Conservation (phyloP, 2,888 invertebrate genomes). For the Neria commutata region DNA sequence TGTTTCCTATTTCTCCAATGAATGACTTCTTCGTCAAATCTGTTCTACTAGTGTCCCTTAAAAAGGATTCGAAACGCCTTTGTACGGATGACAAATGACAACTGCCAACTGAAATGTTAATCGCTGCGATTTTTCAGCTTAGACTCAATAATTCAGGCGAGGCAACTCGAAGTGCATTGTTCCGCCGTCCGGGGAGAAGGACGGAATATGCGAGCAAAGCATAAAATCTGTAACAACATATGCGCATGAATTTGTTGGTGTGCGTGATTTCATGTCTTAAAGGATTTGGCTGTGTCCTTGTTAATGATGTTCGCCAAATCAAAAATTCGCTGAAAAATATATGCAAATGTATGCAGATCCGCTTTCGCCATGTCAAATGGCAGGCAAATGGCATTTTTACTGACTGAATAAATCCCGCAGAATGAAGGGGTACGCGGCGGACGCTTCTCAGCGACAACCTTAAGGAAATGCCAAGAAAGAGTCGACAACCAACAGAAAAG, state of each 20-base stretch:
- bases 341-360: slow-evolving; percentile 60
- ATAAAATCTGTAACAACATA: no score
- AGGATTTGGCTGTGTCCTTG: slow-evolving; percentile 53
- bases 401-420: no score
- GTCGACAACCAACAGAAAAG: slow-evolving; percentile 36
- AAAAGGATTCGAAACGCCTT: slow-evolving; percentile 9
- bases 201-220: neutral
- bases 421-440: no score
- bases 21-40: no score
- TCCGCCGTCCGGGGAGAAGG: no score
- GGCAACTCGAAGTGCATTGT: neutral
- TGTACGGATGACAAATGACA: slow-evolving; percentile 51
- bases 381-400: slow-evolving; percentile 43
- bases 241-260: no score
- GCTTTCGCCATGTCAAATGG: slow-evolving; percentile 58
- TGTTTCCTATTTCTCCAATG: no score
- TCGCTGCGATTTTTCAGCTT: slow-evolving; percentile 40
- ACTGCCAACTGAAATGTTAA: slow-evolving; percentile 41
- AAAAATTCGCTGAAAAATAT: slow-evolving; percentile 45
- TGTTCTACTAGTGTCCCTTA: no score
- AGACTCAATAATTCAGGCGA: slow-evolving; percentile 27
- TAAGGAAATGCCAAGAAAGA: no score
- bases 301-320: slow-evolving; percentile 39
- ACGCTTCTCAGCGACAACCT: no score
- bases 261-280: no score